Base-by-base conservation (phyloP, 2,888 invertebrate genomes). In the Dryocosmus kuriphilus region DNA sequence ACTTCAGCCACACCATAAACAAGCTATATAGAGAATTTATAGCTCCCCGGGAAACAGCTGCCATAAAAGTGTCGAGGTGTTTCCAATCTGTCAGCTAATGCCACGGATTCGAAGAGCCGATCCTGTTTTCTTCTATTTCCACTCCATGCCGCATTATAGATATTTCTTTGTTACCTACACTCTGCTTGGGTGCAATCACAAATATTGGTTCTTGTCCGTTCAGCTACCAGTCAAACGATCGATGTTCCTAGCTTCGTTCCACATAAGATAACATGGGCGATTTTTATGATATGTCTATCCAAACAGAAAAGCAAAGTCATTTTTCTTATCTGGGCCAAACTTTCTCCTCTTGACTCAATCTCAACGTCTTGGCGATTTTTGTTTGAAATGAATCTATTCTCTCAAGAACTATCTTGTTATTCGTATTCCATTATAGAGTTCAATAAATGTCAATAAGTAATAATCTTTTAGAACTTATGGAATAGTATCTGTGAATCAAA, bases 41-140 rank as follows among this genome's bases (percentile, higher is more conserved):
- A 80, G 83, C 63, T 75, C 78, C 80, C 77, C 74, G 80, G 85
- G 84, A 82, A 86, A 88, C 86, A 85, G 85, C 85, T 83, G 85
- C 85, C 86, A 88, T 88, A 88, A 89, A 89, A 88, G 88, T 88
- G 86, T 84, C 86, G 84, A 83, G 80, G 79, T 86, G 86, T 88
- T 89, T 89, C 86, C 89, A 88, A 89, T 89, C 87, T 88, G 89
- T 88, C 88, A 86, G 85, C 82, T 81, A 77, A 78, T 75, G 80
- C 55, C n/a, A 22, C 22, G 19, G 55, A 55, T n/a, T n/a, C 4
- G 55, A 55, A 55, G 55, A 55, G 55, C 55, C n/a, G 11, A 1
- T 8, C 3, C 22, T 55, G 22, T 22, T 22, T 55, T 55, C 22
- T 55, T 22, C 9, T n/a, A 55, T 22, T 55, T 22, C 19, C 7